Base-by-base conservation (phyloP, 2,888 invertebrate species). In the Dicyrtomina minuta region DNA sequence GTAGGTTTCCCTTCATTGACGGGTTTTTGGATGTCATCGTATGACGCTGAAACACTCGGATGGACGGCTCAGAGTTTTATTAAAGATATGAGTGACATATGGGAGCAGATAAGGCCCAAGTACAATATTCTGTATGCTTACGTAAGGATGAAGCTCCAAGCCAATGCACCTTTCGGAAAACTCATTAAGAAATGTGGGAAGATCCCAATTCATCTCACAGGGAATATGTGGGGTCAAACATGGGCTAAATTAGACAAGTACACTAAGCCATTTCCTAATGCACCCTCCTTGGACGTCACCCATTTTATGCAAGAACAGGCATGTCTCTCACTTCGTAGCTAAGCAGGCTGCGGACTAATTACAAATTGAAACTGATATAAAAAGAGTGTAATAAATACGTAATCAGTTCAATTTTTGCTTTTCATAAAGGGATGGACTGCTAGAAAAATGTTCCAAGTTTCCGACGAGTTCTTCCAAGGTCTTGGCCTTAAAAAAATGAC, bases 21-120 rank as follows among this genome's bases (percentile, higher is more conserved):
- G n/a, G n/a, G n/a, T n/a, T n/a, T n/a, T n/a, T 95, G 96, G 94
- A 89, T 90, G 83, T 89, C 90, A 79, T 89, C 89, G 0, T 96
- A 93, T 80, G 92, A 93, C 75, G 76, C 74, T 59, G 75, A 70
- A 44, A 69, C 68, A 12, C 64, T 61, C 6, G 70, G 66, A 0
- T 78, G 74, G 72, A 71, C 74, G 1, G 79, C 82, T 3, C 78
- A 80, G 1, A 80, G 81, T 24, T 84, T 87, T 70, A 79, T 82
- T 62, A 74, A 79, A 0, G 85, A 87, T 75, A 83, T 88, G 27
- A 81, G 82, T 39, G 81, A 81, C 41, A 80, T 87, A 0, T 88
- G 88, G 85, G 85, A 85, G 73, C 85, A 86, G 76, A 81, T 92
- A 53, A 85, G 86, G 70, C 92, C 93, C 0, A 82, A 93, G 0